Percentiles rank a stretch among this genome's conserved stretches.
These are phyloP conservation scores for Onychomys arenicola DNA, from an alignment of 2,797 vertebrate genomes.

Conservation along the genomic window DNA sequence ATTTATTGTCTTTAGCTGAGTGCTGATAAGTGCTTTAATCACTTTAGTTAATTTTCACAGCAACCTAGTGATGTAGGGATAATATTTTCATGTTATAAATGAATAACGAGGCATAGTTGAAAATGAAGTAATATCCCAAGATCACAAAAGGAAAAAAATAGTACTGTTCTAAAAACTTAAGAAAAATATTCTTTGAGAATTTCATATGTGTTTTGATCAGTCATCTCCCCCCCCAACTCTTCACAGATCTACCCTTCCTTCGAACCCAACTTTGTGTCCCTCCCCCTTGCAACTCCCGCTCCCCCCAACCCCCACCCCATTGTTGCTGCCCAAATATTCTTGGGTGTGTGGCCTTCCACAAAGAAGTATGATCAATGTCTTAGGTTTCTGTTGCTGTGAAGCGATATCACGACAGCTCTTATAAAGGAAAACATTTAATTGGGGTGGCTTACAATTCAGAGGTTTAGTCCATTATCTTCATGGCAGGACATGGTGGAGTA, in stretches of 20 bases:
- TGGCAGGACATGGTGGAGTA: not conserved
- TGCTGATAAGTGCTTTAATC: not conserved
- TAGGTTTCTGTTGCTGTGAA: not conserved
- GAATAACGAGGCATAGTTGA: slow-evolving; percentile 21
- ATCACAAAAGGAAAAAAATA: not conserved
- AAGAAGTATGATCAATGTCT: not conserved
- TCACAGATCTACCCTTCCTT: not conserved
- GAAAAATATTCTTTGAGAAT: not conserved
- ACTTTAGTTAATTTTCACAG: slow-evolving; percentile 1
- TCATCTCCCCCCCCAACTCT: not conserved
- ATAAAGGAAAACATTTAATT: not conserved
- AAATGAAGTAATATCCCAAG: not conserved
- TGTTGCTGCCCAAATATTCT: not conserved
- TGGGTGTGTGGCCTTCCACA: not conserved
- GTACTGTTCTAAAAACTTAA: not conserved
- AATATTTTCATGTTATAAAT: slow-evolving; percentile 14
- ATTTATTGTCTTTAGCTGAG: not conserved
- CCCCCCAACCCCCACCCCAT: not conserved
- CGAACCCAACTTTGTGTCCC: not conserved
- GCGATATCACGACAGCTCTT: not conserved
- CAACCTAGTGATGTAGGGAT: not conserved
- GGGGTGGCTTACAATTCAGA: not conserved
- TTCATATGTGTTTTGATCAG: not conserved
- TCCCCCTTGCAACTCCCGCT: not conserved
- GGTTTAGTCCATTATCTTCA: not conserved